These are phyloP conservation scores for Metellina segmentata DNA, from an alignment of 2,888 invertebrate species.

Conservation along the genomic window DNA sequence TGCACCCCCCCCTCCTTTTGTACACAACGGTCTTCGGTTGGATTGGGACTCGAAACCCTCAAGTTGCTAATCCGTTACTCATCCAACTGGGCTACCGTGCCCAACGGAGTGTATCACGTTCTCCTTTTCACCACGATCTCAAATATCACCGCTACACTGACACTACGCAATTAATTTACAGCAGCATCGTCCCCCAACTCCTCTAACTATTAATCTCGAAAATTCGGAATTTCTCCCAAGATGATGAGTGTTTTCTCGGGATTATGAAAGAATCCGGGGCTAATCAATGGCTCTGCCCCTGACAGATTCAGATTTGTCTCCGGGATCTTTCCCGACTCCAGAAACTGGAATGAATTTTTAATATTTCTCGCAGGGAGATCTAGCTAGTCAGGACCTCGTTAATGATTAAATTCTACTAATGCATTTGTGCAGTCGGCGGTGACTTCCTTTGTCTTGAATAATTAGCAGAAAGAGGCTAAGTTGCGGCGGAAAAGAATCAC, in stretches of 20 bases:
- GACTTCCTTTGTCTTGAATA: slow-evolving; percentile 38
- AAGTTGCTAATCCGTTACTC: too few relatives aligned
- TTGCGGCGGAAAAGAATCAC: not conserved
- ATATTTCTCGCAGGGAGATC: not conserved
- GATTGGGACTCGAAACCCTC: too few relatives aligned
- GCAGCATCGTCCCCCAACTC: not conserved
- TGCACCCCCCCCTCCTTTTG: too few relatives aligned
- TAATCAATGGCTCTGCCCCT: slow-evolving; percentile 36
- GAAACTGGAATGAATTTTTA: slow-evolving; percentile 20
- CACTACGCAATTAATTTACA: slow-evolving; percentile 29
- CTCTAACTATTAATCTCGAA: slow-evolving; percentile 12
- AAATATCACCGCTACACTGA: not conserved
- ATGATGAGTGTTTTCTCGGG: slow-evolving; percentile 21
- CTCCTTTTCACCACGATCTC: too few relatives aligned
- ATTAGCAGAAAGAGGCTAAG: slow-evolving; percentile 20
- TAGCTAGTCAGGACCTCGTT: not conserved
- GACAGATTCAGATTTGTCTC: slow-evolving; percentile 28
- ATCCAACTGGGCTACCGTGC: too few relatives aligned
- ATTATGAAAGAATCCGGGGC: slow-evolving; percentile 1
- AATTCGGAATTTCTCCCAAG: not conserved
- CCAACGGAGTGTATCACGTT: too few relatives aligned
- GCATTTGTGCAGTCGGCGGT: not conserved
- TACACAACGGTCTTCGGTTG: too few relatives aligned
- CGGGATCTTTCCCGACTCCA: not conserved
- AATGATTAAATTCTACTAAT: slow-evolving; percentile 47